Conservation (phyloP, 2,113 vertebrate species). For the Eptesicus fuscus region DNA sequence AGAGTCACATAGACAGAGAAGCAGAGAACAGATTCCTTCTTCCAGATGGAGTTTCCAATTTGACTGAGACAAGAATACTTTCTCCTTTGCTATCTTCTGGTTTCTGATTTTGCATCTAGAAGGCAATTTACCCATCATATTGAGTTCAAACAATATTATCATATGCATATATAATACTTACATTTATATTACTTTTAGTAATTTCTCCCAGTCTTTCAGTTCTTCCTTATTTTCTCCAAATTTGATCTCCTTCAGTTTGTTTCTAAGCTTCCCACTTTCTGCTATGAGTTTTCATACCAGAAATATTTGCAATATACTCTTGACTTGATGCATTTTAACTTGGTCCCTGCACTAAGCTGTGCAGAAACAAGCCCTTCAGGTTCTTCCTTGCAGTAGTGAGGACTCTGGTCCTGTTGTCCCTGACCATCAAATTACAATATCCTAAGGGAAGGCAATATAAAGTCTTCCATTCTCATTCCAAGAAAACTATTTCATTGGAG, state of each 20-base stretch:
- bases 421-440: background rate
- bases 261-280: background rate
- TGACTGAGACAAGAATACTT: background rate
- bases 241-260: background rate
- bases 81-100: background rate
- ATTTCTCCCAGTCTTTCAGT: background rate
- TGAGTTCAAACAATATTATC: background rate
- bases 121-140: background rate
- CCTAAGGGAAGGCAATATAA: background rate
- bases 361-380: background rate
- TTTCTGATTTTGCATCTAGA: background rate
- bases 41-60: background rate
- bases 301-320: background rate
- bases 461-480: background rate
- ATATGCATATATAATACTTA: constrained; percentile 28
- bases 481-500: background rate
- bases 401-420: background rate
- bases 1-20: background rate
- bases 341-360: background rate
- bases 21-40: background rate
- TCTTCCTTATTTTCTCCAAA: constrained; percentile 8
- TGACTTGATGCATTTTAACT: background rate
- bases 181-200: background rate
- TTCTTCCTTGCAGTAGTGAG: background rate
- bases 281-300: background rate